A percentile compares a stretch with the other conserved stretches of the same genome.
Evolutionary conservation across 2,797 vertebrate species (phyloP).

Genomic region (Podarcis lilfordi): DNA sequence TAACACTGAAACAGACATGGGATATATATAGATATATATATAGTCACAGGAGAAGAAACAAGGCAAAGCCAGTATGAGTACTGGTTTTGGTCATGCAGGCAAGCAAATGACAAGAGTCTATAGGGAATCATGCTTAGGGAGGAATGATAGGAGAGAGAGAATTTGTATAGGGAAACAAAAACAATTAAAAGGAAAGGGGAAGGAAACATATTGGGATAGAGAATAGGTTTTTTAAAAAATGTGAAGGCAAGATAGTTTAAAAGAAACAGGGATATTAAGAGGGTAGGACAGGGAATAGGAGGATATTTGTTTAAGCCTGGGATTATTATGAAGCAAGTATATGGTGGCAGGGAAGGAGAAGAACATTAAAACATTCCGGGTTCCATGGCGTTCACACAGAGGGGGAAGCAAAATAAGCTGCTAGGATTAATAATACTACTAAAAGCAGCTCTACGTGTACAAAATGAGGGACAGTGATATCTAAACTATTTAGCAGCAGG

Average conservation of each 20-base stretch:
- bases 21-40: conserved; percentile 48
- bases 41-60: conserved; percentile 72
- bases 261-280: conserved; percentile 54
- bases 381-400: conserved; percentile 63
- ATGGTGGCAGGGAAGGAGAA: conserved; percentile 53
- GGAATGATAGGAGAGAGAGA: conserved; percentile 36
- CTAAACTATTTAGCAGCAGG: conserved; percentile 69
- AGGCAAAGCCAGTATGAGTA: conserved; percentile 73
- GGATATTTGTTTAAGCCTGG: conserved; percentile 64
- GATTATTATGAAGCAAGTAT: conserved; percentile 65
- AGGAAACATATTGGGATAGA: conserved; percentile 21
- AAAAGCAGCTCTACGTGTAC: conserved; percentile 57
- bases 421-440: conserved; percentile 48
- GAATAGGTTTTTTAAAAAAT: conserved; percentile 29
- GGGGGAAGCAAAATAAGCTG: conserved; percentile 66
- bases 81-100: conserved; percentile 86
- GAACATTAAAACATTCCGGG: conserved; percentile 69
- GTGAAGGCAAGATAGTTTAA: conserved; percentile 52
- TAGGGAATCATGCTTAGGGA: conserved; percentile 75
- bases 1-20: conserved; percentile 74
- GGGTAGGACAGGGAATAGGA: conserved; percentile 52
- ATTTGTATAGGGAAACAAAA: conserved; percentile 29
- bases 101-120: conserved; percentile 77
- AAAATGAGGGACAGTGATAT: conserved; percentile 50
- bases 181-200: conserved; percentile 15